phyloP scores from a whole-genome alignment of 1,140 invertebrate genomes.

The Callitettix versicolor region DNA sequence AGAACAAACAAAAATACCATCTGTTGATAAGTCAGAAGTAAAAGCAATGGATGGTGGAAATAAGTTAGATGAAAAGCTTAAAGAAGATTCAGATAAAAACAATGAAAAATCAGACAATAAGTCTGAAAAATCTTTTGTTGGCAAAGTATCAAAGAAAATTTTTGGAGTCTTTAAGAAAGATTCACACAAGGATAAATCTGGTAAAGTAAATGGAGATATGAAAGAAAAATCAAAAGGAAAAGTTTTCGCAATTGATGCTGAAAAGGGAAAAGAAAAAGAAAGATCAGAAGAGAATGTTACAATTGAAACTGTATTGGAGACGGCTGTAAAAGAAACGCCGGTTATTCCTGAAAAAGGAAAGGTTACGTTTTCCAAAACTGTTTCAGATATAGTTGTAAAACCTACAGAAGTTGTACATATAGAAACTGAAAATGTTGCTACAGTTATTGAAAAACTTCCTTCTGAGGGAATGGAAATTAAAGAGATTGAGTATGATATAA shows the following conservation, averaged over 20 bases:
- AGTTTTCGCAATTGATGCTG: neutral
- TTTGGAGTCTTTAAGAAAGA: conserved; percentile 11
- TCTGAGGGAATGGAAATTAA: neutral
- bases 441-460: neutral
- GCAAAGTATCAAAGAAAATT: neutral
- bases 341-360: conserved; percentile 26
- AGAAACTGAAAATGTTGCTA: neutral
- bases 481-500: conserved; percentile 19
- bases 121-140: conserved; percentile 11
- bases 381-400: neutral
- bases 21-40: too few species aligned
- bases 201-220: conserved; percentile 2
- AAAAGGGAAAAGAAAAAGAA: conserved; percentile 8
- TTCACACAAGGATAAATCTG: conserved; percentile 1
- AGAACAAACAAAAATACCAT: too few species aligned
- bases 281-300: conserved; percentile 7
- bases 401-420: neutral
- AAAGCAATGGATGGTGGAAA: too few species aligned
- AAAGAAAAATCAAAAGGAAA: conserved; percentile 10
- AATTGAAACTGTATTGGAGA: conserved; percentile 20
- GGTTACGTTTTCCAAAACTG: conserved; percentile 19
- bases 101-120: neutral
- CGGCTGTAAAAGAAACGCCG: neutral
- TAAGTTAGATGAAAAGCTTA: too few species aligned
- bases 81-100: too few species aligned